Evolutionary conservation across 1,140 invertebrate genomes (phyloP), one percentile per base, ranked within the genome.

Genomic region (Rhyzopertha dominica): DNA sequence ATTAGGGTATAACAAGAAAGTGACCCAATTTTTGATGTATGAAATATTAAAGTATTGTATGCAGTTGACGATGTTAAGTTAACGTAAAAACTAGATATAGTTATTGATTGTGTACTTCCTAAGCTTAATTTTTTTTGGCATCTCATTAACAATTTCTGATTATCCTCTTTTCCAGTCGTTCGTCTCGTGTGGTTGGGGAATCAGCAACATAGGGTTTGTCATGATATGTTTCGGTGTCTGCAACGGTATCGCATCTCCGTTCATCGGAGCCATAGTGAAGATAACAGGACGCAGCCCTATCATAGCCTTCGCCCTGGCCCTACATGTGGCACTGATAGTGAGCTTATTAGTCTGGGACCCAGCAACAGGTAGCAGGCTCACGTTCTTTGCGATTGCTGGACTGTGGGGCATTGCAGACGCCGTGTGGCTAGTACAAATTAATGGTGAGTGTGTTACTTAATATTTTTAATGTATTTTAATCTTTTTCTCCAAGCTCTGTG

Each of bases 391-490:
- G 1, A 72, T 95, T 30, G 86, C 90, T 0, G 89, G 85, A 7
- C 68, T 93, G 4, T 96, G 92, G 92, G 93, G 93, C 1, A 70
- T 90, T 4, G 86, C 85, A 31, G 93, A 95, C 62, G 89, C 90
- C 1, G 79, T 95, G 30, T 95, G 92, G 92, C 80, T 95, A 40
- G 93, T 95, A 1, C 90, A 95, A 72, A 84, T 95, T 30, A 95
- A 95, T 63, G 85, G 92, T 95, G 70, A 75, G 74, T 72, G 49
- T 48, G 4, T 24, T 5, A 17, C n/a, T 43, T 20, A 23, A n/a
- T 5, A 18, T 8, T 18, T 39, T 24, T 8, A 43, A 43, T 32
- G 2, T 5, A 39, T 7, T 17, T 31, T n/a, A 30, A 41, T 18
- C 40, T 48, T 50, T 52, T 50, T 49, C 34, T 74, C 75, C 32